Conservation (phyloP, 2,797 vertebrate species). For the Neosilurus hyrtlii region DNA sequence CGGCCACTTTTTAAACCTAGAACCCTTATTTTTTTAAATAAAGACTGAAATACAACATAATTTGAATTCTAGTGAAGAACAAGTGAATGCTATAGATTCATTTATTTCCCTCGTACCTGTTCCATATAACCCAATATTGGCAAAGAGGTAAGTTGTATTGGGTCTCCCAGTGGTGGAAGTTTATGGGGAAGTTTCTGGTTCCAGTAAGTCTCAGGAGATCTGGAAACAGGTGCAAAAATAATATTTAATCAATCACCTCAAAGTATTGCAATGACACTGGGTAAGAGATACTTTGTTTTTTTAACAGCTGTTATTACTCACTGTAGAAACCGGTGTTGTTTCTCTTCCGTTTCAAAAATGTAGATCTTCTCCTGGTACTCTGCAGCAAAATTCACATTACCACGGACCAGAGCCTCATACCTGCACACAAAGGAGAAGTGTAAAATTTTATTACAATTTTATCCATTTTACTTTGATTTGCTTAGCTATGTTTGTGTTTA, state of each 20-base stretch:
- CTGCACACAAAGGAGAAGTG: slow-evolving; percentile 62
- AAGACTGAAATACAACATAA: background rate
- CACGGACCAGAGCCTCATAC: slow-evolving; percentile 87
- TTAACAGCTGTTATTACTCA: slow-evolving; percentile 51
- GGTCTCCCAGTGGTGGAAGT: slow-evolving; percentile 83
- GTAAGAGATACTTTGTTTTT: background rate
- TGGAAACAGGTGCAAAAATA: slow-evolving; percentile 55
- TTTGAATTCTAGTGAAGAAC: background rate
- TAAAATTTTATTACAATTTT: background rate
- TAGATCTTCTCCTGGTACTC: slow-evolving; percentile 84
- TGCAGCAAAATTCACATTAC: slow-evolving; percentile 77
- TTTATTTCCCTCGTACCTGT: slow-evolving; percentile 76
- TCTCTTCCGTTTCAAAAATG: slow-evolving; percentile 82
- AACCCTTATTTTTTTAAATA: background rate
- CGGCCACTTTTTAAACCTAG: background rate
- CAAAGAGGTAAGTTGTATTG: slow-evolving; percentile 81
- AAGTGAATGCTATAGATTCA: background rate
- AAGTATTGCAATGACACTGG: background rate
- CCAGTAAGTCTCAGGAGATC: slow-evolving; percentile 84
- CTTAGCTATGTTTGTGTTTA: background rate
- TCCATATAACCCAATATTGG: slow-evolving; percentile 90
- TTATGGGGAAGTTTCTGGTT: slow-evolving; percentile 84
- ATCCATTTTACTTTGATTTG: background rate
- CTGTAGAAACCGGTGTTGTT: slow-evolving; percentile 87
- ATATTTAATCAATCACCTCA: background rate